A percentile compares a stretch with the other conserved stretches of the same genome.
Evolutionary conservation across 35 echinoderm and acorn worm species (phyloP).

Genomic region (Apostichopus parvimensis): DNA sequence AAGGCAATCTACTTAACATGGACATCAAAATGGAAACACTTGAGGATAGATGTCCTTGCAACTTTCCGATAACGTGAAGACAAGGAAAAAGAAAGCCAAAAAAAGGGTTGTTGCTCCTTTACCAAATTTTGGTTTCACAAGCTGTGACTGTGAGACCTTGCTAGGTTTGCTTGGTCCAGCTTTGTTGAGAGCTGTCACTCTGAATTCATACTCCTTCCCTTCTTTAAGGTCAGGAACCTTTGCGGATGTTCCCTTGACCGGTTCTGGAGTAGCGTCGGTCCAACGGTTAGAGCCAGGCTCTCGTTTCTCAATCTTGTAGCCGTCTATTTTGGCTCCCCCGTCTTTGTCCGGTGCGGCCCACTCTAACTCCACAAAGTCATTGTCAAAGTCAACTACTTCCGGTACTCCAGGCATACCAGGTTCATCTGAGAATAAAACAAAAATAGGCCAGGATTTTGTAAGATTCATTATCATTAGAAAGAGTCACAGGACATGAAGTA

Average conservation of each 20-base stretch:
- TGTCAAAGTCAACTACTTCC: constrained; percentile 84
- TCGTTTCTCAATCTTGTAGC: constrained; percentile 88
- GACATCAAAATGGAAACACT: no score
- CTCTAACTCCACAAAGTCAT: constrained; percentile 93
- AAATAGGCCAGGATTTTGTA: not conserved
- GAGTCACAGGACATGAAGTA: no score
- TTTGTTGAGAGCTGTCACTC: constrained; percentile 91
- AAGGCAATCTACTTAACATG: no score
- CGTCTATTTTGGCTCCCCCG: constrained; percentile 91
- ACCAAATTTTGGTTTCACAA: constrained; percentile 95
- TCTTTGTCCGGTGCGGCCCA: constrained; percentile 85
- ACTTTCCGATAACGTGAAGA: no score
- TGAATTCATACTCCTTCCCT: constrained; percentile 87
- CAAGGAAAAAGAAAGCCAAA: no score
- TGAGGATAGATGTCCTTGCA: no score
- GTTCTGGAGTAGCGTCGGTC: constrained; percentile 63
- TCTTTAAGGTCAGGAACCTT: constrained; percentile 70
- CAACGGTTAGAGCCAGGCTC: constrained; percentile 68
- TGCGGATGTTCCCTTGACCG: constrained; percentile 75
- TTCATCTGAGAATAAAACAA: constrained; percentile 59
- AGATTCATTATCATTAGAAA: no score
- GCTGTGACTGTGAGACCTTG: constrained; percentile 71
- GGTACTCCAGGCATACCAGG: constrained; percentile 79
- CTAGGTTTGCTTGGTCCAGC: constrained; percentile 82
- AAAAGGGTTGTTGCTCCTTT: not conserved